Conservation (phyloP, 2,113 vertebrate species). For the Triplophysa dalaica region DNA sequence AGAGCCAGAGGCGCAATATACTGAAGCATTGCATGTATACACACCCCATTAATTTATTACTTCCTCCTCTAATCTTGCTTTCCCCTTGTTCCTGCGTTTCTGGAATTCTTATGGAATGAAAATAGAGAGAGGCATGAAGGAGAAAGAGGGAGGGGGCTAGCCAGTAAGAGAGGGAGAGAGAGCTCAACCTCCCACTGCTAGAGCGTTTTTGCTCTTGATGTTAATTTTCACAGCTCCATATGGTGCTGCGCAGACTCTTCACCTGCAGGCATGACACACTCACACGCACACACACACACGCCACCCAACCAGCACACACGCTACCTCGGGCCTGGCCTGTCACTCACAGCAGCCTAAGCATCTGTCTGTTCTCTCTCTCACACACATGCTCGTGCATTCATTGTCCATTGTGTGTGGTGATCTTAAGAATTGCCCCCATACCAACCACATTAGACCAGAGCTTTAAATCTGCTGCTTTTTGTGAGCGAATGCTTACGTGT, state of each 20-base stretch:
- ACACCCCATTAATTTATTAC: constrained; percentile 86
- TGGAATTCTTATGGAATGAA: constrained; percentile 35
- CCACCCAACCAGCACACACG: constrained; percentile 83
- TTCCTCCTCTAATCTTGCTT: constrained; percentile 54
- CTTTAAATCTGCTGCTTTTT: background rate
- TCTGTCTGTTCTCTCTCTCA: constrained; percentile 78
- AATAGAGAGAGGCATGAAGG: constrained; percentile 20
- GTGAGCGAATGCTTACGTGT: background rate
- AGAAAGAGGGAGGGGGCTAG: constrained; percentile 41
- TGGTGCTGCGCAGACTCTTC: constrained; percentile 96
- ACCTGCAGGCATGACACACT: constrained; percentile 90
- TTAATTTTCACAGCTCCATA: constrained; percentile 99
- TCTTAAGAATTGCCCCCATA: background rate
- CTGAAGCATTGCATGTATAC: constrained; percentile 77
- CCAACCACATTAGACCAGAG: background rate
- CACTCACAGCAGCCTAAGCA: constrained; percentile 93
- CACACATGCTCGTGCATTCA: background rate
- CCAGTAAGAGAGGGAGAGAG: constrained; percentile 30
- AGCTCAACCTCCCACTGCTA: constrained; percentile 70
- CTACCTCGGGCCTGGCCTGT: constrained; percentile 94
- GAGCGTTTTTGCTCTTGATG: constrained; percentile 90
- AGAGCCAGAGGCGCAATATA: constrained; percentile 80
- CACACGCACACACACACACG: constrained; percentile 36
- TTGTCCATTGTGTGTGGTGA: constrained; percentile 20
- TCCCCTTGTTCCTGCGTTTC: constrained; percentile 31